Evolutionary conservation across 2,113 vertebrate genomes (phyloP), one percentile per base, ranked within the genome.

Genomic region (Clarias gariepinus): DNA sequence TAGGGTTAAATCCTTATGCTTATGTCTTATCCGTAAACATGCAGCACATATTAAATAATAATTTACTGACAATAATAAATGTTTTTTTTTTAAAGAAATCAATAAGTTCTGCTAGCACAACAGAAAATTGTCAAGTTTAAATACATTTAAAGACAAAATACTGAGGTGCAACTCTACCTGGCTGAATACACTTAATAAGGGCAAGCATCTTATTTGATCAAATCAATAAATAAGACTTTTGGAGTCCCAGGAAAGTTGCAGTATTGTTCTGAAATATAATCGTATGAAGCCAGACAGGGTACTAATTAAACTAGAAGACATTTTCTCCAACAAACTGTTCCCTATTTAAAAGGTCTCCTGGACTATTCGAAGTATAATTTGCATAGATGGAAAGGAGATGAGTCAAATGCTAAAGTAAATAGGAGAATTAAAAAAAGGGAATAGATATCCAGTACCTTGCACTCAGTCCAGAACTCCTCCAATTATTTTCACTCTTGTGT

Each of bases 401-500:
- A 36, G 33, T 25, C 19, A 1, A 41, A 58, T 33, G 21, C 13
- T 52, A 11, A 60, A 33, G 33, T 3, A 61, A 66, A 84, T 60
- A 41, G 53, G 10, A 28, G 11, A 66, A 36, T 83, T 13, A 63
- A 84, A 60, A 60, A 5, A 61, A 0, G 21, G 21, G 11, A 58
- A 83, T 19, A 68, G 18, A 47, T 47, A 47, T 57, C 28, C 36
- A 23, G 41, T 87, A 89, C 83, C 88, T 89, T 55, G 47, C 7
- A 30, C 6, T 25, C 28, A 77, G 36, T 78, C 78, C 78, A 21
- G 13, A 55, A 18, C 23, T 30, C 58, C 85, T 83, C 53, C 66
- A 63, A 58, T 57, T 85, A 0, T 83, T 90, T 87, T 87, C 58
- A 57, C 69, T 15, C 57, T 82, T 28, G 55, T 74, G 82, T 66